A percentile compares a stretch with the other conserved stretches of the same genome.
phyloP scores from a whole-genome alignment of 2,113 vertebrate genomes.

The Nerophis lumbriciformis region DNA sequence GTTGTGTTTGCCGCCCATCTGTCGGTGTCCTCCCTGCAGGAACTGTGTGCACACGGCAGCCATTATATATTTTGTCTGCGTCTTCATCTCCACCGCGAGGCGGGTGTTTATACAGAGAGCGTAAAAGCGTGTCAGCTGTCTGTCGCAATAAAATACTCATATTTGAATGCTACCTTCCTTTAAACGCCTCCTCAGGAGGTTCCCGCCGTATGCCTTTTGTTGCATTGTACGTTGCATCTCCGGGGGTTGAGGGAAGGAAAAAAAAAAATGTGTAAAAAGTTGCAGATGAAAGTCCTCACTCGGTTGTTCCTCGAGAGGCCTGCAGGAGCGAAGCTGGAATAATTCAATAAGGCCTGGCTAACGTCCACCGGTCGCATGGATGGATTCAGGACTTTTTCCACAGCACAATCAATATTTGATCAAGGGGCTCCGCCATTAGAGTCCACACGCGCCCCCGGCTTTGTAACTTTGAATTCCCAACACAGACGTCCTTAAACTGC shows the following conservation, averaged over 20 bases:
- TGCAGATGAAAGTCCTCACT: conserved; percentile 46
- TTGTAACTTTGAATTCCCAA: conserved; percentile 43
- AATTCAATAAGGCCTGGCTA: conserved; percentile 51
- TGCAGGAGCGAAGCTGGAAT: conserved; percentile 33
- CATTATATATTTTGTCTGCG: background rate
- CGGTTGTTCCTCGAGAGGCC: conserved; percentile 35
- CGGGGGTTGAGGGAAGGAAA: conserved; percentile 8
- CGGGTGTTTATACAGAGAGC: background rate
- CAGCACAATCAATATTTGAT: conserved; percentile 67
- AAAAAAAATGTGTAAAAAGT: conserved; percentile 50
- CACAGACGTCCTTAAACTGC: conserved; percentile 31
- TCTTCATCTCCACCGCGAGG: background rate
- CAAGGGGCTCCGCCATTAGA: conserved; percentile 38
- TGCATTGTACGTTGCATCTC: conserved; percentile 26
- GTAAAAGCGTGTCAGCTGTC: background rate
- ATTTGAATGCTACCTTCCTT: conserved; percentile 24
- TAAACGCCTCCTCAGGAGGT: conserved; percentile 14
- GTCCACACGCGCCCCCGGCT: conserved; percentile 11
- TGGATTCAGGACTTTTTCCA: conserved; percentile 49
- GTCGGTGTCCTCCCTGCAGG: background rate
- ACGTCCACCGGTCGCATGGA: background rate
- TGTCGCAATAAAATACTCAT: background rate
- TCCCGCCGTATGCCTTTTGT: conserved; percentile 23
- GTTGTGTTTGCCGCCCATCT: background rate
- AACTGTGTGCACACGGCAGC: background rate